Base-by-base conservation (phyloP, 64 coral and sea anemone species). In the Cladopsammia gracilis region DNA sequence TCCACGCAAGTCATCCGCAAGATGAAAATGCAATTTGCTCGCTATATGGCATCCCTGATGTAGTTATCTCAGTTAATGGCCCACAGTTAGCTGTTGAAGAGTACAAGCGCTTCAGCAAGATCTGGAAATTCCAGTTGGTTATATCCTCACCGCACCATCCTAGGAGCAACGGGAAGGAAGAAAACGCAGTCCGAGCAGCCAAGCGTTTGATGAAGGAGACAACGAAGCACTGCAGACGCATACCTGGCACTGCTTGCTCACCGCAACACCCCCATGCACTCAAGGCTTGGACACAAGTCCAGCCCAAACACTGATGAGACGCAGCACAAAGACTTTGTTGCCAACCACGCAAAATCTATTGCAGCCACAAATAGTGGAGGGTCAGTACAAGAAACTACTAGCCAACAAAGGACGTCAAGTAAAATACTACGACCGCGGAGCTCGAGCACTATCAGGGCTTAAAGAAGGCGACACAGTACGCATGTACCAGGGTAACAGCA, bases 281-380 rank as follows among this genome's bases (percentile, higher is more conserved):
- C 26, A 73, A 73, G 70, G 70, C 70, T 73, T 73, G 16, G 70
- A 73, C 13, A 14, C n/a, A 7, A 73, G 70, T 73, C 70, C 70
- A 45, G 34, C 43, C 2, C 10, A 73, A 43, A 10, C 42, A 6
- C 34, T 73, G 25, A 73, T 73, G 42, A 73, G 70, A 1, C 70
- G 42, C 3, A 26, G 9, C 34, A 46, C 3, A 12, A 46, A 73
- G 26, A 73, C 70, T 12, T 18, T 73, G 20, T 43, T 73, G 42
- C 70, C 12, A 18, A 73, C 70, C 6, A 73, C 70, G 16, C 15
- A 43, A 14, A 70, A 23, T 26, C 67, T 34, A 5, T 25, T 70
- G 34, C n/a, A 4, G n/a, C 67, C 67, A 24, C n/a, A 70, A 26
- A 25, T 70, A 25, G 7, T 4, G 5, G 19, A 25, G 3, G 67